Conservation (phyloP, 2,888 invertebrate species). For the Stictocephala bisonia region DNA sequence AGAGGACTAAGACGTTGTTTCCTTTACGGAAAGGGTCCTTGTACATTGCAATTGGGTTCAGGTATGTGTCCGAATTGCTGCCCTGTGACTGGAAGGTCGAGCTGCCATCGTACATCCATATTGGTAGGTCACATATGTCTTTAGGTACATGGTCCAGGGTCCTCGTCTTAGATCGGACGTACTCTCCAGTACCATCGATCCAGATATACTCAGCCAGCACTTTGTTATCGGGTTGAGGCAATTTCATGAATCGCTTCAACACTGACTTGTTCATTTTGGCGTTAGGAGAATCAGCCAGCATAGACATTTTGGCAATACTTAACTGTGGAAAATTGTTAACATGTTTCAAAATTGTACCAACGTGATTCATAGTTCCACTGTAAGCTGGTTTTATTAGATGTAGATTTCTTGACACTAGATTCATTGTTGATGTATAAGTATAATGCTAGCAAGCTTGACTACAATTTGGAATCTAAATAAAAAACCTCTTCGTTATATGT, state of each 20-base stretch:
- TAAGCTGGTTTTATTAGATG: too few species aligned
- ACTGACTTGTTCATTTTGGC: conserved; percentile 83
- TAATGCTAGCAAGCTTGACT: too few species aligned
- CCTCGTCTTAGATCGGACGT: conserved; percentile 76
- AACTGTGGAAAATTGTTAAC: too few species aligned
- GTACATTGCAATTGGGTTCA: conserved; percentile 82
- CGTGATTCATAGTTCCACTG: too few species aligned
- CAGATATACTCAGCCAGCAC: conserved; percentile 77
- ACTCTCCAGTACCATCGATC: conserved; percentile 81
- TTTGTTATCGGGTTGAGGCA: conserved; percentile 71
- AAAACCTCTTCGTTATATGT: too few species aligned
- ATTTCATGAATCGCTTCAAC: conserved; percentile 60
- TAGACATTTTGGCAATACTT: too few species aligned
- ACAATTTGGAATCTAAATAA: too few species aligned
- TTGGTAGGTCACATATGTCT: conserved; percentile 72
- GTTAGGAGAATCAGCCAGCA: conserved; percentile 80
- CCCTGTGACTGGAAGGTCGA: conserved; percentile 75
- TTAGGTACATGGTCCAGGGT: conserved; percentile 76
- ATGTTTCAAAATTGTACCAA: too few species aligned
- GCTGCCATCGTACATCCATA: conserved; percentile 82
- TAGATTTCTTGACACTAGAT: too few species aligned
- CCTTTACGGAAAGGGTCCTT: conserved; percentile 83
- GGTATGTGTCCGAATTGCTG: conserved; percentile 77
- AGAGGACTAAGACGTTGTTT: conserved; percentile 75
- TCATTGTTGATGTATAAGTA: too few species aligned